phyloP scores from a whole-genome alignment of 2,113 vertebrate genomes.

The Corythoichthys intestinalis region DNA sequence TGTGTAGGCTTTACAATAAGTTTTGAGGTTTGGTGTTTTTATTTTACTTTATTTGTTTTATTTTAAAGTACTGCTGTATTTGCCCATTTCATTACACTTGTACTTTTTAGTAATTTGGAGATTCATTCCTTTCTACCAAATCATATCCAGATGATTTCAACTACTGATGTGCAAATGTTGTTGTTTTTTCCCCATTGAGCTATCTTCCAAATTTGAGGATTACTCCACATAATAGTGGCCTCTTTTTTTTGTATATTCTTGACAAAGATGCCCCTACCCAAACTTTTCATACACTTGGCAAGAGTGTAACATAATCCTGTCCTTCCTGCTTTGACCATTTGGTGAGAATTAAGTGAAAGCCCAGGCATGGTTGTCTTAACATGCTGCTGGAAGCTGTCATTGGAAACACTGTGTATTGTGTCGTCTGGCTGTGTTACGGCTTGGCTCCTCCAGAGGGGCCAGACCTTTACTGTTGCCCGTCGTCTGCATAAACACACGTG shows the following conservation, averaged over 20 bases:
- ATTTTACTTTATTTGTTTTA: too few species aligned
- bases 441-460: constrained; percentile 36
- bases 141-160: too few species aligned
- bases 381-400: constrained; percentile 47
- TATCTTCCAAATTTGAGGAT: not conserved
- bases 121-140: too few species aligned
- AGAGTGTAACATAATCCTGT: constrained; percentile 21
- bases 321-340: constrained; percentile 24
- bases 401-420: constrained; percentile 61
- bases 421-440: constrained; percentile 55
- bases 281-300: constrained; percentile 13
- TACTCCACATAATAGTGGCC: not conserved
- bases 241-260: not conserved
- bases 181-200: not conserved
- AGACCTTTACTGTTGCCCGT: constrained; percentile 38
- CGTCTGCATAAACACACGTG: constrained; percentile 55
- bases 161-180: not conserved
- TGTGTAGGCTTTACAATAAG: too few species aligned
- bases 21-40: too few species aligned
- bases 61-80: too few species aligned
- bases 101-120: too few species aligned
- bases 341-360: constrained; percentile 56
- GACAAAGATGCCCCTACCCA: not conserved
- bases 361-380: constrained; percentile 51
- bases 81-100: too few species aligned